Conservation (phyloP, 1,140 invertebrate species). For the Drosophila trapezifrons region DNA sequence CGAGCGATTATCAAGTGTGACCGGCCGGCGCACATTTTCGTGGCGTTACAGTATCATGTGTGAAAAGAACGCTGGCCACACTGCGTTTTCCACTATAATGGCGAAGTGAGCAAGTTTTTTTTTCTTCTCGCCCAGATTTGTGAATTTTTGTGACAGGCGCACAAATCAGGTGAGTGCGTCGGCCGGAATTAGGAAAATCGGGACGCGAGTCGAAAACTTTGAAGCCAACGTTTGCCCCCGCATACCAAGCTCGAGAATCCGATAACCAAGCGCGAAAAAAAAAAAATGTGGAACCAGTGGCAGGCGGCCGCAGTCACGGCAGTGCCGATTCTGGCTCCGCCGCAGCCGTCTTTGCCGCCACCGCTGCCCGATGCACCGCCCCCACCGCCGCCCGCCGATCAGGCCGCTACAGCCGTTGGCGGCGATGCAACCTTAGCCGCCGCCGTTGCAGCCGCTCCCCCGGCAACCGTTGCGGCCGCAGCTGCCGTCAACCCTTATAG, state of each 20-base stretch:
- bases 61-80: no score
- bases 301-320: constrained; percentile 34
- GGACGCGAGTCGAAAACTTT: neutral
- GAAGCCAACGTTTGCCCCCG: no score
- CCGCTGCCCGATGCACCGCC: constrained; percentile 70
- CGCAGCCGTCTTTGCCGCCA: constrained; percentile 67
- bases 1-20: no score
- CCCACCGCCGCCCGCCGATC: constrained; percentile 60
- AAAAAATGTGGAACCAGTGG: constrained; percentile 75
- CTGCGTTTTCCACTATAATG: neutral
- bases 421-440: no score
- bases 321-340: constrained; percentile 50
- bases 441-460: neutral
- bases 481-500: constrained; percentile 50
- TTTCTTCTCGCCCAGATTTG: constrained; percentile 8
- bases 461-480: neutral
- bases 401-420: neutral
- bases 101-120: constrained; percentile 1
- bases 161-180: neutral
- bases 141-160: constrained; percentile 1
- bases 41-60: no score
- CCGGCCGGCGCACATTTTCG: no score
- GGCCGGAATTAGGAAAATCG: neutral
- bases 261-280: neutral
- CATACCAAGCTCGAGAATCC: neutral